These are phyloP conservation scores for Cydia strobilella DNA, from an alignment of 1,140 invertebrate genomes.

Conservation along the genomic window DNA sequence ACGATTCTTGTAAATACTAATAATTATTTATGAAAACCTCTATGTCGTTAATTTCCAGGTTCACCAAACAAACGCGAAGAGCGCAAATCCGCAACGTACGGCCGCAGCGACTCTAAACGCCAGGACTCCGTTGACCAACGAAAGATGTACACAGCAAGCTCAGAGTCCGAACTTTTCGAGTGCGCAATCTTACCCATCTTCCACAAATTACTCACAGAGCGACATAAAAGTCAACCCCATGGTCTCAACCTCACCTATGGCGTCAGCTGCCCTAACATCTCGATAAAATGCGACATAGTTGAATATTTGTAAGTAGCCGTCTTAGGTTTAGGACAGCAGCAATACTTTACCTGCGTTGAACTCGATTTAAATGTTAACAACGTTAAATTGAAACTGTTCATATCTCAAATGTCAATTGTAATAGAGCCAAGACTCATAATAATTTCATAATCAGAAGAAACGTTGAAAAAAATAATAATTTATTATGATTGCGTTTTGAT, in stretches of 20 bases:
- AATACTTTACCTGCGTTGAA: not conserved
- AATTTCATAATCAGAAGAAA: not conserved
- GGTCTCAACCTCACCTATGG: constrained; percentile 87
- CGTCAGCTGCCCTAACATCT: constrained; percentile 95
- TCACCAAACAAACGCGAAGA: constrained; percentile 68
- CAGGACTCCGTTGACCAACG: constrained; percentile 68
- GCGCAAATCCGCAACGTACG: constrained; percentile 67
- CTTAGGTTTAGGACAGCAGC: constrained; percentile 1
- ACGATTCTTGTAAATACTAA: too few species aligned
- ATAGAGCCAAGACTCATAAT: constrained; percentile 13
- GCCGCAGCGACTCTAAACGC: constrained; percentile 63
- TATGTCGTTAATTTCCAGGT: constrained; percentile 44
- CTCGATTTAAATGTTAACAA: not conserved
- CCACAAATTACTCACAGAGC: constrained; percentile 91
- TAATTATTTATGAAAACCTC: too few species aligned
- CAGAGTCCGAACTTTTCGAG: constrained; percentile 89
- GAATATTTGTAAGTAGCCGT: constrained; percentile 88
- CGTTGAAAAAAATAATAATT: not conserved
- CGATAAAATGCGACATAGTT: constrained; percentile 97
- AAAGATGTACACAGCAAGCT: constrained; percentile 89
- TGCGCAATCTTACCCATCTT: constrained; percentile 93
- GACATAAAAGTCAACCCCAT: constrained; percentile 84
- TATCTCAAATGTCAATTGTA: constrained; percentile 31
- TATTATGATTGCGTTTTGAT: not conserved
- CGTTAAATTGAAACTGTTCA: constrained; percentile 14